Evolutionary conservation across 64 coral and sea anemone species (phyloP).

Genomic region (Trachythela sp.): DNA sequence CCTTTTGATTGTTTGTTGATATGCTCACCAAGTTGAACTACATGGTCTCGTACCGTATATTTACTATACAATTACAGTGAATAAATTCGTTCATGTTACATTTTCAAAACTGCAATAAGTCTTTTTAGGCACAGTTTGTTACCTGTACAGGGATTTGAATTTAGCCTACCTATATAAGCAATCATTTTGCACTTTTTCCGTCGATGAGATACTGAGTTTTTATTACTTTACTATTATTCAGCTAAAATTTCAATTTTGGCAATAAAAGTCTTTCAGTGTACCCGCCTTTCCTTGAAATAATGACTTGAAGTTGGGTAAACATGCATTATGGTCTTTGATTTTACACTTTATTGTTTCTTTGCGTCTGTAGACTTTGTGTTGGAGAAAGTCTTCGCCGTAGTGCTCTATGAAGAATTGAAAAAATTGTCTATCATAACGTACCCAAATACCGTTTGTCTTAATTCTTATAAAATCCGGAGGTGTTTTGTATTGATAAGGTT

Average conservation of each 20-base stretch:
- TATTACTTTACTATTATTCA: not conserved
- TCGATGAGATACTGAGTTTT: not conserved
- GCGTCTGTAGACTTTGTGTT: conserved; percentile 7
- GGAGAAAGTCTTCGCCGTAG: not conserved
- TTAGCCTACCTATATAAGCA: too few species aligned
- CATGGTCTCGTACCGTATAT: too few species aligned
- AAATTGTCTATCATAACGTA: not conserved
- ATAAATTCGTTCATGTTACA: too few species aligned
- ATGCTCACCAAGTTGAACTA: too few species aligned
- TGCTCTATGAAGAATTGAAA: not conserved
- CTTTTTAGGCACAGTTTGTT: too few species aligned
- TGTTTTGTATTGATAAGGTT: not conserved
- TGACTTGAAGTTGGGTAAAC: not conserved
- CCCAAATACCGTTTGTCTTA: not conserved
- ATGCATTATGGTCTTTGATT: not conserved
- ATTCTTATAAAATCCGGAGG: not conserved
- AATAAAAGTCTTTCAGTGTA: not conserved
- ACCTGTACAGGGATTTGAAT: too few species aligned
- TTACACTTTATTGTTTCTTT: not conserved
- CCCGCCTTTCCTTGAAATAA: not conserved
- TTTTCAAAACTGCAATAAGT: too few species aligned
- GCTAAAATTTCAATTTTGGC: not conserved
- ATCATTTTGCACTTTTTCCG: too few species aligned
- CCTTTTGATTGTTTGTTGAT: too few species aligned
- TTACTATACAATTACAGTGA: too few species aligned